phyloP scores from a whole-genome alignment of 2,888 invertebrate species.

The Spatulosminthurus flaviceps region DNA sequence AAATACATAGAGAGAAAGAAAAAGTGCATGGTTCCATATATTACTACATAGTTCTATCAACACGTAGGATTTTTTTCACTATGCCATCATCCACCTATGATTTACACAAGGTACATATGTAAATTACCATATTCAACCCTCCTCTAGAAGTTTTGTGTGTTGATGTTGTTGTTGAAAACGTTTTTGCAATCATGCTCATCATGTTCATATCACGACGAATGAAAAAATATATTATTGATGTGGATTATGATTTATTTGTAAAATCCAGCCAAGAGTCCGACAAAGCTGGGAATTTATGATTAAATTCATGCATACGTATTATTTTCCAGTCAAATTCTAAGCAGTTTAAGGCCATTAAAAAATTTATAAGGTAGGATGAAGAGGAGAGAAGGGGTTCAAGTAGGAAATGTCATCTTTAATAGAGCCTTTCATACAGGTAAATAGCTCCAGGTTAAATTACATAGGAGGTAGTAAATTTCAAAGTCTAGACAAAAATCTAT shows the following conservation, averaged over 20 bases:
- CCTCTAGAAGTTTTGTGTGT: too few species aligned
- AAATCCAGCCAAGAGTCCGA: not conserved
- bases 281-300: not conserved
- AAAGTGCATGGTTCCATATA: too few species aligned
- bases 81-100: too few species aligned
- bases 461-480: not conserved
- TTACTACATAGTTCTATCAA: too few species aligned
- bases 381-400: too few species aligned
- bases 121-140: too few species aligned
- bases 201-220: not conserved
- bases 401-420: too few species aligned
- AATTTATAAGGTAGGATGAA: too few species aligned
- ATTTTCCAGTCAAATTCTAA: not conserved
- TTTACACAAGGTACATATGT: too few species aligned
- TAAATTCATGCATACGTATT: not conserved
- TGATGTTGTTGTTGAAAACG: not conserved
- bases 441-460: not conserved
- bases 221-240: constrained; percentile 8
- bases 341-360: constrained; percentile 15
- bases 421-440: not conserved
- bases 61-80: too few species aligned
- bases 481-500: not conserved
- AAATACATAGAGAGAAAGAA: too few species aligned
- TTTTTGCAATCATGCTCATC: not conserved
- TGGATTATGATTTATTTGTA: constrained; percentile 11